Percentiles rank a stretch among this genome's conserved stretches.
Evolutionary conservation across 2,113 vertebrate species (phyloP).

Genomic region (Vidua macroura): DNA sequence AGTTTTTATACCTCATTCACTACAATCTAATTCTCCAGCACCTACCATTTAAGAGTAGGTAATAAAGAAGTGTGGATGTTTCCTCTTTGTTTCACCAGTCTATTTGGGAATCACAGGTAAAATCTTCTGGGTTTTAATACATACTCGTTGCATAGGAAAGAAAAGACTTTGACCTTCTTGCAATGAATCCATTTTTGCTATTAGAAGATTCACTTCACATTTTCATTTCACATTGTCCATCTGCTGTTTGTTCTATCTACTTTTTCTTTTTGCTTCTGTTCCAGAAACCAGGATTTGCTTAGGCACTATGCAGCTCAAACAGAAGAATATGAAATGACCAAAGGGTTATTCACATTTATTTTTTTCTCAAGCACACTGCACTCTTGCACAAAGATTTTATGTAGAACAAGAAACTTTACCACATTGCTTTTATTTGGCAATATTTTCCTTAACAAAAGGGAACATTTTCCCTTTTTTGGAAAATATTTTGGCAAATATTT

Average conservation of each 20-base stretch:
- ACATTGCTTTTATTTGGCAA: background rate
- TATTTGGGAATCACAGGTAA: background rate
- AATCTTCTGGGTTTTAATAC: background rate
- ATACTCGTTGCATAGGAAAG: background rate
- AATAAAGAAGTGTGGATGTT: background rate
- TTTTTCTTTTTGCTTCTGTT: background rate
- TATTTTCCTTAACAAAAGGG: background rate
- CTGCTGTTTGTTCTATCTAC: background rate
- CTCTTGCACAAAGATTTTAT: background rate
- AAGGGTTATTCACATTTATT: rapidly evolving
- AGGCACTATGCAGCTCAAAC: background rate
- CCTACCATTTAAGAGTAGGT: background rate
- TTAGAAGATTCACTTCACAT: background rate
- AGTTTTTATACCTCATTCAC: background rate
- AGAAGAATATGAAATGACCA: background rate
- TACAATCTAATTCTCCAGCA: background rate
- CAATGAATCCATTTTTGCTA: background rate
- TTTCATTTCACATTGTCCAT: background rate
- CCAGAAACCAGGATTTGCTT: background rate
- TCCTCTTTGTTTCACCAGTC: background rate
- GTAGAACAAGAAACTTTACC: background rate
- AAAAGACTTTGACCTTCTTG: background rate
- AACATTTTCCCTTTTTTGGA: background rate
- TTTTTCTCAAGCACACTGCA: background rate
- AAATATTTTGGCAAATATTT: background rate